Evolutionary conservation across 1,140 invertebrate species (phyloP).

Genomic region (Drosophila miranda): DNA sequence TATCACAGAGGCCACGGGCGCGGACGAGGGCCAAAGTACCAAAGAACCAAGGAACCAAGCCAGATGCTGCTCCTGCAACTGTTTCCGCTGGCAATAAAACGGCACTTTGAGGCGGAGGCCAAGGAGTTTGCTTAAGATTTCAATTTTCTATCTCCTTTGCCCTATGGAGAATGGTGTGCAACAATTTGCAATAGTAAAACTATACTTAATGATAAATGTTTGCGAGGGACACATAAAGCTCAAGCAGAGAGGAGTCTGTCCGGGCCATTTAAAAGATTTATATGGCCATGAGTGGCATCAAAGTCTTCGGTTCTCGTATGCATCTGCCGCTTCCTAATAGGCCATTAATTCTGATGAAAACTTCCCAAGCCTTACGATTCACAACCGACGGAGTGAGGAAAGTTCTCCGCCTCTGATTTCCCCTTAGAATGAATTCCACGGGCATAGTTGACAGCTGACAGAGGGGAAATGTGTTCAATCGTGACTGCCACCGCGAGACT

Average conservation of each 20-base stretch:
- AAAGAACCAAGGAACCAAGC: conserved; percentile 5
- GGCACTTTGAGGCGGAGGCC: conserved; percentile 57
- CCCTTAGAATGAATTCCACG: too few relatives aligned
- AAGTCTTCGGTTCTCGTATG: conserved; percentile 39
- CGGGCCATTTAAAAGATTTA: conserved; percentile 59
- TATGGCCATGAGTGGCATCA: conserved; percentile 57
- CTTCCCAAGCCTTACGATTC: conserved; percentile 37
- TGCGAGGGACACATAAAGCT: conserved; percentile 51
- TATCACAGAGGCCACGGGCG: conserved; percentile 1
- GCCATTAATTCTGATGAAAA: conserved; percentile 56
- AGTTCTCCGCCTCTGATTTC: conserved; percentile 16
- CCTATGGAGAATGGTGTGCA: conserved; percentile 44
- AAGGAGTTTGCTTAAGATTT: conserved; percentile 77
- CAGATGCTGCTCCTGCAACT: conserved; percentile 42
- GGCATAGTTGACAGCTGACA: conserved; percentile 4
- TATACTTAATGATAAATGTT: conserved; percentile 75
- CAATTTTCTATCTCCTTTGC: conserved; percentile 60
- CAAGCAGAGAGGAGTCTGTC: conserved; percentile 45
- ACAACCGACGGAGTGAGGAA: conserved; percentile 5
- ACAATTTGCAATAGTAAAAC: conserved; percentile 72
- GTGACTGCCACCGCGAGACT: conserved; percentile 18
- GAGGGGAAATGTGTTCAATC: conserved; percentile 19
- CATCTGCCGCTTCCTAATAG: conserved; percentile 19
- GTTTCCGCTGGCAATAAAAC: conserved; percentile 62
- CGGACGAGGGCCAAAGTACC: conserved; percentile 20